Evolutionary conservation across 1,140 invertebrate genomes (phyloP).

Genomic region (Anastatus disparis): DNA sequence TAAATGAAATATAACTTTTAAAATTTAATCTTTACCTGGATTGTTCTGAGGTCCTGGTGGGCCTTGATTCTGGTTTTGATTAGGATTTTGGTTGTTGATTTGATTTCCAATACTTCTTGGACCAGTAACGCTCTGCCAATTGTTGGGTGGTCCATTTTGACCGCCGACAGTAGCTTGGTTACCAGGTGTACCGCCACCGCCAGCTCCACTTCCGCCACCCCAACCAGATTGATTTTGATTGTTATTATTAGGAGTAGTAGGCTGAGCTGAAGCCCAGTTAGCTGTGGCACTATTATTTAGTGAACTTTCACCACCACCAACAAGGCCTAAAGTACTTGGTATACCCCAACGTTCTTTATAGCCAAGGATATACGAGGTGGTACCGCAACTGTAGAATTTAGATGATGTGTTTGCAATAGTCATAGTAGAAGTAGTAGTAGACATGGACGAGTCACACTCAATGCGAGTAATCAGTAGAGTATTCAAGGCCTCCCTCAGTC

Average conservation of each 20-base stretch:
- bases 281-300: constrained; percentile 75
- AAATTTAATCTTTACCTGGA: constrained; percentile 51
- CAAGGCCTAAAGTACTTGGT: constrained; percentile 71
- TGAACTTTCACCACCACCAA: constrained; percentile 82
- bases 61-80: constrained; percentile 62
- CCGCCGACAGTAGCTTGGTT: constrained; percentile 53
- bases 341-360: constrained; percentile 71
- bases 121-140: constrained; percentile 28
- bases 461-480: constrained; percentile 42
- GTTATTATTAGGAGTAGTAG: constrained; percentile 72
- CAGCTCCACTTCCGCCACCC: constrained; percentile 53
- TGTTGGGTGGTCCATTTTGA: constrained; percentile 8
- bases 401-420: constrained; percentile 1
- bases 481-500: constrained; percentile 55
- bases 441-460: constrained; percentile 1
- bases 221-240: constrained; percentile 66
- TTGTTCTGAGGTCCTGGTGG: constrained; percentile 60
- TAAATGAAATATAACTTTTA: constrained; percentile 1
- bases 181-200: constrained; percentile 59
- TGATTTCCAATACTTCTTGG: constrained; percentile 58
- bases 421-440: not conserved
- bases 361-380: constrained; percentile 8
- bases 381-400: not conserved
- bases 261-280: constrained; percentile 79
- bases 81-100: constrained; percentile 60